Percentiles rank a stretch among this genome's conserved stretches.
Conservation (phyloP, 2,797 vertebrate species). For the Tarsius wallacei region DNA sequence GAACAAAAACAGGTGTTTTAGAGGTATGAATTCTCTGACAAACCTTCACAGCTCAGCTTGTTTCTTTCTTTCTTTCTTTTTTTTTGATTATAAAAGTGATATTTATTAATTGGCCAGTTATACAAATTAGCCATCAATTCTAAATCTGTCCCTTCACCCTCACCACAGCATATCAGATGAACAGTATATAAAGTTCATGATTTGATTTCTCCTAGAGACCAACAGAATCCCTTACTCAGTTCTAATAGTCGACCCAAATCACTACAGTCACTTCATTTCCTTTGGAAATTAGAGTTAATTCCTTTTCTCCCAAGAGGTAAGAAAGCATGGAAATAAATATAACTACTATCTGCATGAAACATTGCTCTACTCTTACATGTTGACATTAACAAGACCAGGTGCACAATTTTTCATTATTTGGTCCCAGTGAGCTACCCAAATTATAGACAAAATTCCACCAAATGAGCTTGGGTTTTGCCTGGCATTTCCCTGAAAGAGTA, state of each 20-base stretch:
- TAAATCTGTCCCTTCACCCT: not conserved
- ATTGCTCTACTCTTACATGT: not conserved
- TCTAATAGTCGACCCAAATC: slow-evolving; percentile 43
- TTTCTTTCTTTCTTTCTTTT: not conserved
- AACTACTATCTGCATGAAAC: not conserved
- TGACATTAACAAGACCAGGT: not conserved
- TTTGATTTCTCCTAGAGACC: slow-evolving; percentile 25
- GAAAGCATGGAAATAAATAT: not conserved
- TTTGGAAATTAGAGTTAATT: slow-evolving; percentile 22
- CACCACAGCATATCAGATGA: not conserved
- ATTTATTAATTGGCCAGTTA: not conserved
- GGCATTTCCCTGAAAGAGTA: not conserved
- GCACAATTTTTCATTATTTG: slow-evolving; percentile 18
- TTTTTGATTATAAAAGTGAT: not conserved
- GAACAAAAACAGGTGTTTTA: not conserved
- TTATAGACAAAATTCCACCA: not conserved
- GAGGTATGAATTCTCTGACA: not conserved
- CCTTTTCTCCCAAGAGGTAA: not conserved
- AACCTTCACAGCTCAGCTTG: not conserved
- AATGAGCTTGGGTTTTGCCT: not conserved
- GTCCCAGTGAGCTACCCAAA: slow-evolving; percentile 10
- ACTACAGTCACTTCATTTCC: not conserved
- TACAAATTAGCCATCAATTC: not conserved
- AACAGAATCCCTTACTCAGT: not conserved
- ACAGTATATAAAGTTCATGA: not conserved